Percentiles rank a stretch among this genome's conserved stretches.
Conservation (phyloP, 53 echinoderm and acorn worm genomes). For the Henricia sp. region DNA sequence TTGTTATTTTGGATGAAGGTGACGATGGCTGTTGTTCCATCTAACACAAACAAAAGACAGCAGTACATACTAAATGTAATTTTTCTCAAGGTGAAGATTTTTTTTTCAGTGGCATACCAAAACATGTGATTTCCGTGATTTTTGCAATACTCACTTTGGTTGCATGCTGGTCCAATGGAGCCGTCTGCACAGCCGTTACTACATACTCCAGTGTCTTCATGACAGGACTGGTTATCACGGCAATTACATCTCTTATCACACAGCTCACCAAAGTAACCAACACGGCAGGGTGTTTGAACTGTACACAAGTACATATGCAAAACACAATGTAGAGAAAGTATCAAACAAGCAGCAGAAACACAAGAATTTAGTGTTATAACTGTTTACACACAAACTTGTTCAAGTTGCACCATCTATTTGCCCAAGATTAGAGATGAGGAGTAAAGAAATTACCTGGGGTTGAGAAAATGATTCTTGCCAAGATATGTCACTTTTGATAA, state of each 20-base stretch:
- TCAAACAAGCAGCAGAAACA: background rate
- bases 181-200: constrained; percentile 26
- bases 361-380: background rate
- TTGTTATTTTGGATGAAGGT: background rate
- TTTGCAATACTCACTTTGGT: constrained; percentile 4
- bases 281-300: constrained; percentile 54
- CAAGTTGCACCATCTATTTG: too few species aligned
- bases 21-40: constrained; percentile 10
- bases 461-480: too few species aligned
- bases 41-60: background rate
- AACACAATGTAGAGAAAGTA: background rate
- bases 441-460: too few species aligned
- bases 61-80: too few species aligned
- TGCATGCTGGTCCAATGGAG: constrained; percentile 34
- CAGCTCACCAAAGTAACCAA: constrained; percentile 52
- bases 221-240: constrained; percentile 21
- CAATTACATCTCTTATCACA: constrained; percentile 59
- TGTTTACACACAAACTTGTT: background rate
- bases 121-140: too few species aligned
- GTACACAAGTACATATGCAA: background rate
- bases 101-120: too few species aligned
- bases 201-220: constrained; percentile 30
- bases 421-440: too few species aligned
- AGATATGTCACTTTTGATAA: too few species aligned
- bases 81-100: too few species aligned